phyloP scores from a whole-genome alignment of 2,888 invertebrate species.

The Drosophila tripunctata region DNA sequence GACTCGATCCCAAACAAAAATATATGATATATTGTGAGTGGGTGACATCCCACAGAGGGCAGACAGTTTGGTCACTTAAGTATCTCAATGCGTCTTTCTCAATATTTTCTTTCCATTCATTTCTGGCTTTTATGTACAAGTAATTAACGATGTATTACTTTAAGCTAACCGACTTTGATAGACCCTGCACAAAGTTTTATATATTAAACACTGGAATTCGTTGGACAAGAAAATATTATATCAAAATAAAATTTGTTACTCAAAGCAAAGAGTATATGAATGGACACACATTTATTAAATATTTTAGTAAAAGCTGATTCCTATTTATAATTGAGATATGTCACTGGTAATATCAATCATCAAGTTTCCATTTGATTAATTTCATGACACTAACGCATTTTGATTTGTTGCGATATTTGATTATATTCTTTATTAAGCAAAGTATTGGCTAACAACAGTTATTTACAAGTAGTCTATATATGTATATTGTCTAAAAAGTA shows the following conservation, averaged over 20 bases:
- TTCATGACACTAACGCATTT: not conserved
- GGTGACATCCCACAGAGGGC: not conserved
- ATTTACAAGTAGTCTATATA: not conserved
- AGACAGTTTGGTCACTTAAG: not conserved
- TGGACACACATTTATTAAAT: too few relatives aligned
- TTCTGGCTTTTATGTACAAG: too few relatives aligned
- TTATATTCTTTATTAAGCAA: not conserved
- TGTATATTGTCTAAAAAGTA: conserved; percentile 6
- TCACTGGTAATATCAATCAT: too few relatives aligned
- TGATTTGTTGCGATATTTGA: not conserved
- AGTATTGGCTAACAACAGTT: not conserved
- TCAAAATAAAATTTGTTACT: too few relatives aligned
- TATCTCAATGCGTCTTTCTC: not conserved
- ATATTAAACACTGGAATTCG: too few relatives aligned
- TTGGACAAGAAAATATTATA: too few relatives aligned
- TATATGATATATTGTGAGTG: not conserved
- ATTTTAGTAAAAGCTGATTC: too few relatives aligned
- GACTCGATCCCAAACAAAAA: not conserved
- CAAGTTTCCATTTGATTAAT: not conserved
- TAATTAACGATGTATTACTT: too few relatives aligned
- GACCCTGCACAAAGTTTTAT: too few relatives aligned
- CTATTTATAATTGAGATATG: too few relatives aligned
- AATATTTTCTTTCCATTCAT: not conserved
- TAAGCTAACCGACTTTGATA: too few relatives aligned
- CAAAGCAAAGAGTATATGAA: too few relatives aligned